Base-by-base conservation (phyloP, 2,113 vertebrate species). In the Eudyptes chrysolophus region DNA sequence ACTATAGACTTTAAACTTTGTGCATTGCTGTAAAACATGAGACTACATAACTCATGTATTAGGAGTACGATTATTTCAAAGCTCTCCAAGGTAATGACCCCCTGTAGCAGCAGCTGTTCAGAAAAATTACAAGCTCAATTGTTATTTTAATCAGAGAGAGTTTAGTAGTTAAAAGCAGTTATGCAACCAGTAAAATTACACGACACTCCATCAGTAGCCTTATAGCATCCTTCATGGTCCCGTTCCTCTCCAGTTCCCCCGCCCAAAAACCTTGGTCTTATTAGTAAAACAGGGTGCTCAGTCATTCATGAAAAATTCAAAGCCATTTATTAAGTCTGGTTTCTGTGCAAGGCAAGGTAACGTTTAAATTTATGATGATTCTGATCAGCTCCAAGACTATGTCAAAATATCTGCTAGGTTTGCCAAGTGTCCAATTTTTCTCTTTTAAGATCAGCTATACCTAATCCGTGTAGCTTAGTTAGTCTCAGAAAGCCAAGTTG, bases 121-220 rank as follows among this genome's bases (percentile, higher is more conserved):
- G 97, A 98, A 98, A 98, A 98, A 98, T 98, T 98, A 98, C 95
- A 97, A 98, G 97, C 97, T 97, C 98, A 61, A 98, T 98, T 99
- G 98, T 98, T 98, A 98, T 98, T 98, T 98, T 98, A 98, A 98
- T 98, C 98, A 98, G 97, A 97, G 97, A 98, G 97, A 98, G 93
- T 97, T 98, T 98, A 95, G 92, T 96, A 97, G 97, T 98, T 98
- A 98, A 98, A 98, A 97, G 96, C 98, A 97, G 98, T 98, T 99
- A 98, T 92, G 96, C 96, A 98, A 98, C 98, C 97, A 98, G 92
- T 98, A 98, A 98, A 98, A 98, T 98, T 98, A 97, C 97, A 98
- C 8, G 95, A 97, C 92, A 95, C 95, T 92, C 98, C 96, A 97
- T 98, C 97, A 98, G 97, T 97, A 97, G 91, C 90, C 95, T 97